phyloP scores from a whole-genome alignment of 2,113 vertebrate genomes.

The Alces alces region DNA sequence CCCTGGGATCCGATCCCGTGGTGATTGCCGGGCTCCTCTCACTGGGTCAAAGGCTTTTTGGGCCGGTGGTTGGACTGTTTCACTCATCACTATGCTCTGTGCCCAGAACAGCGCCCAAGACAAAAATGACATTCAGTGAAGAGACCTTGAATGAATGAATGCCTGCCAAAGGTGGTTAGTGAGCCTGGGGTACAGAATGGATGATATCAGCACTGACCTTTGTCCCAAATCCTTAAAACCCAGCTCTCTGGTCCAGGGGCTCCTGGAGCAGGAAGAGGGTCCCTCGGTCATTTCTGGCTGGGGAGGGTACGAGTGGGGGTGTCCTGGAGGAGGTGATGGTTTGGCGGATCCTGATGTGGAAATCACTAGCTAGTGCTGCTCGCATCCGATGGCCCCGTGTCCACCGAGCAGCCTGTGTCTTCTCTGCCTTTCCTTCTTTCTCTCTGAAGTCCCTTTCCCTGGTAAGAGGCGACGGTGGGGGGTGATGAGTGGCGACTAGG shows the following conservation, averaged over 20 bases:
- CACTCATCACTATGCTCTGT: neutral
- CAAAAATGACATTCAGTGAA: neutral
- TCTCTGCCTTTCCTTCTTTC: neutral
- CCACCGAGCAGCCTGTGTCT: neutral
- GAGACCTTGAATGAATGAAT: neutral
- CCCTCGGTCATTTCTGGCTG: neutral
- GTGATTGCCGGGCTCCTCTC: neutral
- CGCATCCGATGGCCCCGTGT: no score
- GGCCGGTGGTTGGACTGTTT: neutral
- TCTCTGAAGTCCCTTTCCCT: neutral
- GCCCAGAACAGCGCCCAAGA: neutral
- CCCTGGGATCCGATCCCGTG: fast-evolving
- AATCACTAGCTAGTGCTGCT: no score
- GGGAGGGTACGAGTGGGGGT: fast-evolving
- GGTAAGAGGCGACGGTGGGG: no score
- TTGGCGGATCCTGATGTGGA: neutral
- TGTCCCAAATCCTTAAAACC: neutral
- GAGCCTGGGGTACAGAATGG: neutral
- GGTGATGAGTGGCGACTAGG: neutral
- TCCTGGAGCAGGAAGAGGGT: neutral
- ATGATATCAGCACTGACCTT: neutral
- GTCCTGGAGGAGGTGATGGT: neutral
- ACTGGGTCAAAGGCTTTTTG: neutral
- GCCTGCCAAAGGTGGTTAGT: neutral
- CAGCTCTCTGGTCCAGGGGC: neutral